Evolutionary conservation across 2,113 vertebrate genomes (phyloP).

Genomic region (Chaetura pelagica): DNA sequence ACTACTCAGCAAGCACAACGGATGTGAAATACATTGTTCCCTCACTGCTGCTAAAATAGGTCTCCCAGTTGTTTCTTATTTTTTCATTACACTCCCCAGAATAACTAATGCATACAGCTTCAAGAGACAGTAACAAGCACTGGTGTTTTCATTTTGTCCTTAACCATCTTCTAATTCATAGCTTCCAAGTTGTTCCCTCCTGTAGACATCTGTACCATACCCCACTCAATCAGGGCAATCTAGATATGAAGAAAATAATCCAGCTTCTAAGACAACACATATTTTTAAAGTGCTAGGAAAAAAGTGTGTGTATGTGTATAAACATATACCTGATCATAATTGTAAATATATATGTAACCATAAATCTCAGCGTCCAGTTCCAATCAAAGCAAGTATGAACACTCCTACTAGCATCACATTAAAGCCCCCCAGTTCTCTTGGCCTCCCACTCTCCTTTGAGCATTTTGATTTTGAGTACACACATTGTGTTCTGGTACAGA

Average conservation of each 20-base stretch:
- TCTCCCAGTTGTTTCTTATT: background rate
- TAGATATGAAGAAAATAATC: background rate
- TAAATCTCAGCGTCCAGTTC: background rate
- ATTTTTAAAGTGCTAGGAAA: background rate
- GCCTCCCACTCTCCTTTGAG: background rate
- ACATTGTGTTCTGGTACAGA: background rate
- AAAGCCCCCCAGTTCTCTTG: background rate
- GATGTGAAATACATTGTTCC: background rate
- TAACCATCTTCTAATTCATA: background rate
- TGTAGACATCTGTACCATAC: background rate
- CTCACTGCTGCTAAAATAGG: background rate
- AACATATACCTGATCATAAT: no score
- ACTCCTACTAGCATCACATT: rapidly evolving
- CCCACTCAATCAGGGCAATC: background rate
- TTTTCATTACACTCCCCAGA: background rate
- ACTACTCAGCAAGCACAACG: background rate
- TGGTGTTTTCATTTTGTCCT: background rate
- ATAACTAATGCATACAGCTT: background rate
- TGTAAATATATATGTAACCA: background rate
- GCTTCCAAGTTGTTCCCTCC: background rate
- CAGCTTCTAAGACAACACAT: background rate
- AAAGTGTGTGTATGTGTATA: no score
- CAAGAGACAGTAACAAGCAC: background rate
- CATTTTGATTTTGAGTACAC: background rate
- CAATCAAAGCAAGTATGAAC: background rate